Evolutionary conservation across 2,888 invertebrate species (phyloP).

Genomic region (Yponomeuta sedellus): DNA sequence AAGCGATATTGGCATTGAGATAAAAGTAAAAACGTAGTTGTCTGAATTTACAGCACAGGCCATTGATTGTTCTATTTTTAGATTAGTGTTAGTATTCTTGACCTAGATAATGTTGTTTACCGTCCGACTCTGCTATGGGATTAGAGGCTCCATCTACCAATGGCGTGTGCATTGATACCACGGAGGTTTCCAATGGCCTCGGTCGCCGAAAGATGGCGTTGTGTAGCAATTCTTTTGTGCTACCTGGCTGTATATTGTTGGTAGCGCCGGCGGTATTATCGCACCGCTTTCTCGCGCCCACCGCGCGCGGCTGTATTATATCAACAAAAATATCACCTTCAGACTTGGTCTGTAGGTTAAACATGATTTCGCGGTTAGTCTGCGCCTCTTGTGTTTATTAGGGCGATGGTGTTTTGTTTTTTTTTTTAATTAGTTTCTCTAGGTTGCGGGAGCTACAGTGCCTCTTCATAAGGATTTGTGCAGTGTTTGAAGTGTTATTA

Average conservation of each 20-base stretch:
- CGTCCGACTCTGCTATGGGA: not conserved
- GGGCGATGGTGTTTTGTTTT: slow-evolving; percentile 10
- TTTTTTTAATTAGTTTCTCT: slow-evolving; percentile 2
- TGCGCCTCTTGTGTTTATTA: slow-evolving; percentile 52
- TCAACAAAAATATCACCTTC: slow-evolving; percentile 77
- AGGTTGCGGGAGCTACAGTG: slow-evolving; percentile 1
- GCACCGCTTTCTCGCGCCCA: slow-evolving; percentile 21
- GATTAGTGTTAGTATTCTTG: not conserved
- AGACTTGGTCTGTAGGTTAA: slow-evolving; percentile 75
- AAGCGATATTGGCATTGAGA: not conserved
- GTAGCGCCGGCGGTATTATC: slow-evolving; percentile 30
- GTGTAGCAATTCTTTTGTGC: slow-evolving; percentile 32
- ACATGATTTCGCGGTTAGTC: slow-evolving; percentile 66
- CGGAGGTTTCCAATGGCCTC: not conserved
- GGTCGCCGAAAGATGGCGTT: slow-evolving; percentile 55
- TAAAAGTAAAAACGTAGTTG: not conserved
- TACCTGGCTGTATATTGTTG: slow-evolving; percentile 50
- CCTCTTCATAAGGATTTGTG: not conserved
- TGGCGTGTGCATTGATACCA: not conserved
- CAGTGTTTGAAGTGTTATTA: not conserved
- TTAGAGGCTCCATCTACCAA: not conserved
- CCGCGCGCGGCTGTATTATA: slow-evolving; percentile 48
- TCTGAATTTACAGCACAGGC: not conserved
- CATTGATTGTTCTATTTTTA: not conserved
- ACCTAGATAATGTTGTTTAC: not conserved